Base-by-base conservation (phyloP, 2,113 vertebrate species). In the Lepisosteus oculatus region DNA sequence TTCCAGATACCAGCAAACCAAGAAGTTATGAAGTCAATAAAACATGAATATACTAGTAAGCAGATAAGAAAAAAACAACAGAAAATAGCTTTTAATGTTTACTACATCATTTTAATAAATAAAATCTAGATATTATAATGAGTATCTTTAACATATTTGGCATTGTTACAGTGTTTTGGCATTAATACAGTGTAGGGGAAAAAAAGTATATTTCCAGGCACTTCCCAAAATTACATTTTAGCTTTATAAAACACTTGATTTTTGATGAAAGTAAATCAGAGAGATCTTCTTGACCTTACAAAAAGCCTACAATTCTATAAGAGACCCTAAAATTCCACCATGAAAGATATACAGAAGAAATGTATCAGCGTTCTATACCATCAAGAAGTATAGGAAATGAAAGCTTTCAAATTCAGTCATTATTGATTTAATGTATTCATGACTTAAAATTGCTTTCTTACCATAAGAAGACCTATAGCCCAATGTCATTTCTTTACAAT, bases 171-270 rank as follows among this genome's bases (percentile, higher is more conserved):
- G 72, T 76, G 77, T 82, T 72, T 78, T 74, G 74, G 75, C 74
- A 76, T 47, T 71, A 55, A 76, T 74, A 57, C 77, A 80, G 82
- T 83, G 78, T 80, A 74, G 71, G 56, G 78, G 62, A n/a, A 77
- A 62, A 74, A 70, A 42, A 68, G 70, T 66, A 75, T 67, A 69
- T 65, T 66, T 75, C 17, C 56, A 74, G 68, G 65, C 68, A 70
- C 73, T 29, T 44, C 44, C 47, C 71, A 55, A 14, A 43, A 66
- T 47, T 42, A 51, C 7, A 29, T 41, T 43, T 64, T 6, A 61
- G 17, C 43, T 42, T 43, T 69, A 8, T 43, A 12, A 43, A 56
- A 56, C 55, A 15, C 59, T 29, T 11, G 17, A 61, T 15, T 61
- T 54, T 0, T 42, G 51, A 8, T 43, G 67, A 65, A 61, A 47